Percentiles rank a stretch among this genome's conserved stretches.
Conservation (phyloP, 2,888 invertebrate genomes). For the Sminthurinus aureus region DNA sequence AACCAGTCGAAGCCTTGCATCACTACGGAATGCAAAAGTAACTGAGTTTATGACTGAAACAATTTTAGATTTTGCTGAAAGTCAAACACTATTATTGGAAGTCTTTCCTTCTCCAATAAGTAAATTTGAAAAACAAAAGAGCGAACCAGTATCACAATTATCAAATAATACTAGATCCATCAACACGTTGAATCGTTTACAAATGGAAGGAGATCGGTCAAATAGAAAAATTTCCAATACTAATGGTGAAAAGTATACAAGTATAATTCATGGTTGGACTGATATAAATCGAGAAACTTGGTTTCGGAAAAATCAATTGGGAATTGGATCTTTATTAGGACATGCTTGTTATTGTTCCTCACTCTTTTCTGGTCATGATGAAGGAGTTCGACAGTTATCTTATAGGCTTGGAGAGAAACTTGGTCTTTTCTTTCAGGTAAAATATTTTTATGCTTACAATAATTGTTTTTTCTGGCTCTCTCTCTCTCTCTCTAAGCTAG, state of each 20-base stretch:
- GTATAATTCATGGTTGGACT: neutral
- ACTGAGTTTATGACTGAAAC: constrained; percentile 56
- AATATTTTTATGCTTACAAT: neutral
- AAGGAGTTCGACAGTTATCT: constrained; percentile 43
- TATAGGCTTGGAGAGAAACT: constrained; percentile 50
- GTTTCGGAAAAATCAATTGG: constrained; percentile 47
- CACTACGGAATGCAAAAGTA: constrained; percentile 48
- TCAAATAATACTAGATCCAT: too few relatives aligned
- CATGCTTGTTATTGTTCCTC: constrained; percentile 49
- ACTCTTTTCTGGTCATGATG: constrained; percentile 47
- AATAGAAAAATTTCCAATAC: neutral
- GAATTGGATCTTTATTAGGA: constrained; percentile 50
- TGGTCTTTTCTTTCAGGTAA: constrained; percentile 52
- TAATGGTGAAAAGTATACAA: neutral
- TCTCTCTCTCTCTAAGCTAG: too few relatives aligned
- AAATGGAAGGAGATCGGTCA: neutral
- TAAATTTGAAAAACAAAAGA: neutral
- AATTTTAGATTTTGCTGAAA: constrained; percentile 55
- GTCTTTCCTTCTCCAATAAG: neutral
- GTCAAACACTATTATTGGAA: constrained; percentile 48
- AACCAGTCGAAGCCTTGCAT: constrained; percentile 50
- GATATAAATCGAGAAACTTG: constrained; percentile 41
- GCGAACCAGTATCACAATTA: too few relatives aligned
- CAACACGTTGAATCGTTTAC: too few relatives aligned
- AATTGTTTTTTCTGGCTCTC: too few relatives aligned